Conservation (phyloP, 2,888 invertebrate species). For the Tetropium fuscum region DNA sequence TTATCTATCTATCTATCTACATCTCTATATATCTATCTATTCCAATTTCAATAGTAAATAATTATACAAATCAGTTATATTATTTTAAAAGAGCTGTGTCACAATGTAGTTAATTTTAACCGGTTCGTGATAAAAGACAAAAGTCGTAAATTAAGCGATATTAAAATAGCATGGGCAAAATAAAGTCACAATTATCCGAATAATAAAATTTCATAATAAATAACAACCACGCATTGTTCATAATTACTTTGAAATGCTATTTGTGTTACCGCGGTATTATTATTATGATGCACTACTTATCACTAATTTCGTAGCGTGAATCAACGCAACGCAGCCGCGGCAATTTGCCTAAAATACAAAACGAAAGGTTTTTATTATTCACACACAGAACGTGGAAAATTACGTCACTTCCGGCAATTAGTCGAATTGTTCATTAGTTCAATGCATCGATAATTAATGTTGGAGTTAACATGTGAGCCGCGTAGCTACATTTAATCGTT, state of each 20-base stretch:
- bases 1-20: too few relatives aligned
- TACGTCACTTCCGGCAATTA: slow-evolving; percentile 63
- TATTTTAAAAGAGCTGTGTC: too few relatives aligned
- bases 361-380: slow-evolving; percentile 50
- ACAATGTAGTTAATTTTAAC: slow-evolving; percentile 11
- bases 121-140: slow-evolving; percentile 24
- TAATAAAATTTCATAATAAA: slow-evolving; percentile 22
- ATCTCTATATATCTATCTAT: too few relatives aligned
- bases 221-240: slow-evolving; percentile 21
- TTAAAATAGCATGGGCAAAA: slow-evolving; percentile 21
- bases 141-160: slow-evolving; percentile 20
- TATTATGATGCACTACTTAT: slow-evolving; percentile 49
- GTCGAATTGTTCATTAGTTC: slow-evolving; percentile 61
- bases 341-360: slow-evolving; percentile 51
- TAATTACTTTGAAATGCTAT: slow-evolving; percentile 19
- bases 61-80: too few relatives aligned
- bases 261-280: slow-evolving; percentile 8
- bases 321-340: slow-evolving; percentile 37
- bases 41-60: too few relatives aligned
- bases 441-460: slow-evolving; percentile 62
- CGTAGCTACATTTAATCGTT: slow-evolving; percentile 35
- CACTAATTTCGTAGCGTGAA: slow-evolving; percentile 49
- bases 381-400: slow-evolving; percentile 52
- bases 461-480: slow-evolving; percentile 31
- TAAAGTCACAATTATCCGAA: slow-evolving; percentile 11